These are phyloP conservation scores for Nyctibius bracteatus DNA, from an alignment of 2,113 vertebrate genomes.

Conservation along the genomic window DNA sequence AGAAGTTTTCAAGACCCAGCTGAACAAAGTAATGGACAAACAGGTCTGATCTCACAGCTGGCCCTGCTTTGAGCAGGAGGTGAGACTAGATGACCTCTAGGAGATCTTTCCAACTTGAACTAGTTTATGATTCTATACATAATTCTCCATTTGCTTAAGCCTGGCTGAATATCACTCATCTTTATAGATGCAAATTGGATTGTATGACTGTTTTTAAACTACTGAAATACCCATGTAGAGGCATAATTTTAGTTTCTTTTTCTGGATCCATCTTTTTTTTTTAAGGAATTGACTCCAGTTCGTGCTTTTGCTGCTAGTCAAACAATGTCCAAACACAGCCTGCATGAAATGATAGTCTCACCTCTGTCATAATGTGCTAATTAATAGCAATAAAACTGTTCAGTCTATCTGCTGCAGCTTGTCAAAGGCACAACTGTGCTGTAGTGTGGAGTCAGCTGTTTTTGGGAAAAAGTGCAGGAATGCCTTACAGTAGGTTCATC, in stretches of 20 bases:
- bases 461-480: neutral
- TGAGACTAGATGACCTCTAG: neutral
- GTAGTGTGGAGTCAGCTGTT: neutral
- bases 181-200: neutral
- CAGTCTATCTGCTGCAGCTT: neutral
- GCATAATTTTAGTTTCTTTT: neutral
- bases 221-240: neutral
- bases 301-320: neutral
- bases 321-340: neutral
- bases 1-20: neutral
- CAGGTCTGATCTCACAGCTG: neutral
- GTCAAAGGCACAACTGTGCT: neutral
- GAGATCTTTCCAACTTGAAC: neutral
- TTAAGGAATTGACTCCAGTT: neutral
- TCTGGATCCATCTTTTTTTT: neutral
- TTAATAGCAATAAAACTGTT: neutral
- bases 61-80: neutral
- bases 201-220: neutral
- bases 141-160: neutral
- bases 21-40: neutral
- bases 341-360: neutral
- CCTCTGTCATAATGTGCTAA: neutral
- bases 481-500: neutral
- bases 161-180: neutral
- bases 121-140: neutral